Base-by-base conservation (phyloP, 2,797 vertebrate genomes). In the Coreius guichenoti region DNA sequence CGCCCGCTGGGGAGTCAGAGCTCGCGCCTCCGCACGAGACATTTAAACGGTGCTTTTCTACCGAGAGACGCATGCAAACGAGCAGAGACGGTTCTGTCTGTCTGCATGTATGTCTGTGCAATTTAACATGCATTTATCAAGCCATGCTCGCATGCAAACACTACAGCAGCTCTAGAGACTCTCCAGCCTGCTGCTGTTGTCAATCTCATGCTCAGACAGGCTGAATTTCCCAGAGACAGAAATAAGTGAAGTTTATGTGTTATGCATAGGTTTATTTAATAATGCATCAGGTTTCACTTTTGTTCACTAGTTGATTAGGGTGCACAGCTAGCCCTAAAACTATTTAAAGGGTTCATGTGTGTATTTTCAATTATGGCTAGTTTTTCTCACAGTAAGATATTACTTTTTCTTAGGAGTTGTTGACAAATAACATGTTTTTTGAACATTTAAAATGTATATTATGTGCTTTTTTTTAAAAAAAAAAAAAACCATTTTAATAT, bases 171-270 rank as follows among this genome's bases (percentile, higher is more conserved):
- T 29, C 14, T n/a, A 31, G 12, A 84, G 31, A 29, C 75, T 26
- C 88, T 58, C 76, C 74, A n/a, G 65, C 81, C 83, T 76, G 83
- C 88, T 87, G 88, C 86, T 89, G 86, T 63, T 90, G 88, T 90
- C 89, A 86, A 77, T 89, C 86, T 87, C 74, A 65, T 6, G 23
- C 69, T 72, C 70, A 36, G 36, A 82, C 82, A 67, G 84, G 51
- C 29, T n/a, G 9, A 47, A 39, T 65, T 39, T 9, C 36, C n/a
- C 45, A 23, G 9, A 80, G 33, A 80, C 58, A 31, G 3, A 14
- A 65, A 19, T 47, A 47, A 80, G 43, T 33, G 6, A 54, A 39
- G 5, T 70, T 31, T 21, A 21, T 69, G 80, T 17, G 49, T 36
- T 56, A n/a, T 77, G 51, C 17, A 29, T 19, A 17, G 14, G 14